phyloP scores from a whole-genome alignment of 2,888 invertebrate species.

The Melitaea athalia region DNA sequence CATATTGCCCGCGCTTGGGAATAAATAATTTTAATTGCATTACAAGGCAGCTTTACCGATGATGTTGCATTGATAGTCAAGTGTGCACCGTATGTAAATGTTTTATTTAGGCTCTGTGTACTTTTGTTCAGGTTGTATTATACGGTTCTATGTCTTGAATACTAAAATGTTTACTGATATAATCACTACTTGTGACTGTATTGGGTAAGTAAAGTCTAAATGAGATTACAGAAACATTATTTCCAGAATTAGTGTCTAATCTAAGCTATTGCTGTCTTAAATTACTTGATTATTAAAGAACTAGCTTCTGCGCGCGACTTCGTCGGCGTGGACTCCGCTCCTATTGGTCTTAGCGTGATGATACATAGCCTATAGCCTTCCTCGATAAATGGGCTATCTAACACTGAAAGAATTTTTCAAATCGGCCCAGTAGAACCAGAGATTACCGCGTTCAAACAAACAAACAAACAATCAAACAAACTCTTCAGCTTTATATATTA shows the following conservation, averaged over 20 bases:
- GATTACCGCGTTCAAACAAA: too few relatives aligned
- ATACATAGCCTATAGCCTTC: too few relatives aligned
- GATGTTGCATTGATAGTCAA: constrained; percentile 11
- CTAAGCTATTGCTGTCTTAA: background rate
- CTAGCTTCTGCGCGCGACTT: too few relatives aligned
- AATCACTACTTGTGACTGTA: too few relatives aligned
- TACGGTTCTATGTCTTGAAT: background rate
- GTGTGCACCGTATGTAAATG: constrained; percentile 6
- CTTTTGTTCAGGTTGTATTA: background rate
- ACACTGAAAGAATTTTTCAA: too few relatives aligned
- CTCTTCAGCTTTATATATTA: too few relatives aligned
- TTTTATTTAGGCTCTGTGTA: background rate
- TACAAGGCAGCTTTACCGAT: constrained; percentile 10
- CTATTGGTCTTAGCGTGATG: too few relatives aligned
- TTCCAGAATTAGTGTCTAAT: background rate
- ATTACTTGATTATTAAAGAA: background rate
- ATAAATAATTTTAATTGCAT: constrained; percentile 26
- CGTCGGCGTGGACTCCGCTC: too few relatives aligned
- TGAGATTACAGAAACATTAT: background rate
- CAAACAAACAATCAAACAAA: too few relatives aligned
- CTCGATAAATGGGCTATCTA: too few relatives aligned
- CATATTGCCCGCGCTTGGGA: constrained; percentile 19
- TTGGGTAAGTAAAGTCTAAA: background rate
- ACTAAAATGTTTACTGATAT: background rate
- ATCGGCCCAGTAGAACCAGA: too few relatives aligned